A percentile compares a stretch with the other conserved stretches of the same genome.
Conservation (phyloP, 2,113 vertebrate genomes). For the Chlorodrepanis virens region DNA sequence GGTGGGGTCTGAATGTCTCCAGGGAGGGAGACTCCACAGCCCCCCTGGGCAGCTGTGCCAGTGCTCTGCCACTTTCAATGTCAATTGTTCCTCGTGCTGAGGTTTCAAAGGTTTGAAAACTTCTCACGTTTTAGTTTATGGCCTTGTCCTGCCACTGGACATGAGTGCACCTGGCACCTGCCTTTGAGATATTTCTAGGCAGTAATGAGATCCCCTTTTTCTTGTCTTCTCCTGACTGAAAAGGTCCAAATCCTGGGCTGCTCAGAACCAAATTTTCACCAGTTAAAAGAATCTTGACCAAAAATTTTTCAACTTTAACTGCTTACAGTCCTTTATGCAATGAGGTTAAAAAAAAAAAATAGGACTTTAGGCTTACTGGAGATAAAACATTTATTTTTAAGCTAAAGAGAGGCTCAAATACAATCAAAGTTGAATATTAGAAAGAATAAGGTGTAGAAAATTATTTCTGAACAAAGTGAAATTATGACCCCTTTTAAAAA, state of each 20-base stretch:
- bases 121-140: neutral
- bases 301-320: neutral
- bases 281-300: neutral
- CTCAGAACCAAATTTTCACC: neutral
- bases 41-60: neutral
- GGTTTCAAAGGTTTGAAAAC: neutral
- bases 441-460: neutral
- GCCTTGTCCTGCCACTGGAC: too few relatives aligned
- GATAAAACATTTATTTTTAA: neutral
- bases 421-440: neutral
- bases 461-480: neutral
- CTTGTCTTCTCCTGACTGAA: neutral
- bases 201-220: neutral
- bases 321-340: neutral
- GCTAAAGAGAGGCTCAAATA: neutral
- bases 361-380: neutral
- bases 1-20: neutral
- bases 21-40: neutral
- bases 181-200: neutral
- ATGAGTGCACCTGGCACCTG: neutral
- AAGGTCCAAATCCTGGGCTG: neutral
- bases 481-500: neutral
- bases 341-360: accelerated
- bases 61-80: neutral
- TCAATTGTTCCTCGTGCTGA: neutral